Evolutionary conservation across 2,888 invertebrate species (phyloP).

Genomic region (Augochlorella aurata): DNA sequence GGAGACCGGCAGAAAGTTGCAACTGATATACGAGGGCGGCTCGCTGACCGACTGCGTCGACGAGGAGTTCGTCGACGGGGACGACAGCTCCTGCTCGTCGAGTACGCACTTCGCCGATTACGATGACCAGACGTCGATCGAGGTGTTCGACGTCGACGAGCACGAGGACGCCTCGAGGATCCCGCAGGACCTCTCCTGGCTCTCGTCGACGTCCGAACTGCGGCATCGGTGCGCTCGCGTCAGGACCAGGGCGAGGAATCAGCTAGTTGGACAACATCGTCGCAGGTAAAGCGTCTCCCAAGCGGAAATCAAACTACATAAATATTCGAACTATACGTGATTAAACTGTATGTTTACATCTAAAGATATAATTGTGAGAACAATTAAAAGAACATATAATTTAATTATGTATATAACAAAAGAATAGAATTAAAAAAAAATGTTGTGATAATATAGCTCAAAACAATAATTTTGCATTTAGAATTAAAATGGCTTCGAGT

Average conservation of each 20-base stretch:
- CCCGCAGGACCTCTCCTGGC: constrained; percentile 71
- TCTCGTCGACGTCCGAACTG: constrained; percentile 69
- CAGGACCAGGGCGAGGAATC: constrained; percentile 58
- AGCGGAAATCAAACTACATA: not conserved
- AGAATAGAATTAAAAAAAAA: too few species aligned
- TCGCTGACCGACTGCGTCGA: constrained; percentile 75
- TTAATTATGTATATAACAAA: too few species aligned
- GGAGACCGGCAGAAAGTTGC: constrained; percentile 70
- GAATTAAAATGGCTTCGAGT: too few species aligned
- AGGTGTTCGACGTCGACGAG: constrained; percentile 62
- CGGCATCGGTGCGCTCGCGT: constrained; percentile 69
- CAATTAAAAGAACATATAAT: too few species aligned
- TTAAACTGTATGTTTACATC: too few species aligned
- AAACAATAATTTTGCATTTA: too few species aligned
- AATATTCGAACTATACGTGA: too few species aligned
- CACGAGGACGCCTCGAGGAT: constrained; percentile 55
- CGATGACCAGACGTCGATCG: constrained; percentile 61
- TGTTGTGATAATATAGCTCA: too few species aligned
- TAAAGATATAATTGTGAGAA: too few species aligned
- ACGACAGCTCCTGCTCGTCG: constrained; percentile 56
- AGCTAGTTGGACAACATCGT: constrained; percentile 47
- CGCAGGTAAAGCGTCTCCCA: constrained; percentile 48
- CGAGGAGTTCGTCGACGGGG: constrained; percentile 55
- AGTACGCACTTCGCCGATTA: constrained; percentile 46
- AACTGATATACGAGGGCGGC: constrained; percentile 76